phyloP scores from a whole-genome alignment of 2,797 vertebrate species.

The Australoheros facetus region DNA sequence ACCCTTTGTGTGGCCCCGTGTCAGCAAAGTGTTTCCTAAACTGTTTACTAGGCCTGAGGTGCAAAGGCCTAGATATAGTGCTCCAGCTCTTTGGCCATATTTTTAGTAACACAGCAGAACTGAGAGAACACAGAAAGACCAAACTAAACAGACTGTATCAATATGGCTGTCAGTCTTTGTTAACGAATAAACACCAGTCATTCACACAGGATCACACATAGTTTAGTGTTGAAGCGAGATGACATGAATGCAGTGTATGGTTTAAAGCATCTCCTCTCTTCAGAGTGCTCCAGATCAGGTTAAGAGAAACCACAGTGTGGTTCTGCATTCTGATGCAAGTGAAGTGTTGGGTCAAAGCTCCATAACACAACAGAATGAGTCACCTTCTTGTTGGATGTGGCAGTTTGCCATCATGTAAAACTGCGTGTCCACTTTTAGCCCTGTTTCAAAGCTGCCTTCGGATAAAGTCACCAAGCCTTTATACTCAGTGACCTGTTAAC shows the following conservation, averaged over 20 bases:
- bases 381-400: background rate
- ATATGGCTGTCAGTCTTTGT: conserved; percentile 17
- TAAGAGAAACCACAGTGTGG: background rate
- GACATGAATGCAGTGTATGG: background rate
- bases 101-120: conserved; percentile 72
- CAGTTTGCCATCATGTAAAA: conserved; percentile 9
- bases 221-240: background rate
- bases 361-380: conserved; percentile 11
- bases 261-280: background rate
- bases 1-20: conserved; percentile 42
- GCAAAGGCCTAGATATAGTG: conserved; percentile 57
- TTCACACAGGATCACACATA: background rate
- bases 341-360: conserved; percentile 14
- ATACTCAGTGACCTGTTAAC: conserved; percentile 20
- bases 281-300: background rate
- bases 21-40: conserved; percentile 52
- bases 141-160: conserved; percentile 43
- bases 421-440: conserved; percentile 1
- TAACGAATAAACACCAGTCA: conserved; percentile 18
- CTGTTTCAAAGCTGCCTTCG: conserved; percentile 8
- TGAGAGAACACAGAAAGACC: conserved; percentile 44
- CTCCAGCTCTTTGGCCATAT: conserved; percentile 60
- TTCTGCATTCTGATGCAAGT: conserved; percentile 20
- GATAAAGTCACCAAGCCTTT: conserved; percentile 7
- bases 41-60: conserved; percentile 39